Evolutionary conservation across 2,888 invertebrate genomes (phyloP).

Genomic region (Marronus borbonicus): DNA sequence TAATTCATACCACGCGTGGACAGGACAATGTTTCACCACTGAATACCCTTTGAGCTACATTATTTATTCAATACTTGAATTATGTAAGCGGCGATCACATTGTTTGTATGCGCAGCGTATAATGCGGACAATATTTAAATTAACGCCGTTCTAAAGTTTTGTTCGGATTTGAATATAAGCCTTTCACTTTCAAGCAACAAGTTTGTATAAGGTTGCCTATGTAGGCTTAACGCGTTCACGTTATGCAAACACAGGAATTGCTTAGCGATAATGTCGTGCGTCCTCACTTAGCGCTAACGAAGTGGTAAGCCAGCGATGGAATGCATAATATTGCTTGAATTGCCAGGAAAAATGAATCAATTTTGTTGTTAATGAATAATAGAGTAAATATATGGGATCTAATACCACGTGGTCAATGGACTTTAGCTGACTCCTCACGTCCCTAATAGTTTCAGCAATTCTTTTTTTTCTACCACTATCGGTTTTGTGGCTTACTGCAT

Average conservation of each 20-base stretch:
- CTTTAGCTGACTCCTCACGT: too few relatives aligned
- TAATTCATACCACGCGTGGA: constrained; percentile 6
- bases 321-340: too few relatives aligned
- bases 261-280: too few relatives aligned
- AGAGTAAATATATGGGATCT: too few relatives aligned
- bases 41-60: constrained; percentile 18
- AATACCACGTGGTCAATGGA: too few relatives aligned
- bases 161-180: not conserved
- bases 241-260: not conserved
- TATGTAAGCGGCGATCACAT: constrained; percentile 24
- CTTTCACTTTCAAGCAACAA: not conserved
- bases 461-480: too few relatives aligned
- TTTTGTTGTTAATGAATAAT: too few relatives aligned
- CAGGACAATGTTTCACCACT: constrained; percentile 12
- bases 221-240: not conserved
- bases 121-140: not conserved
- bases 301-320: too few relatives aligned
- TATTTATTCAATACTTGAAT: constrained; percentile 28
- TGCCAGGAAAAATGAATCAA: too few relatives aligned
- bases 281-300: too few relatives aligned
- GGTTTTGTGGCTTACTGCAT: too few relatives aligned
- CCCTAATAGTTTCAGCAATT: too few relatives aligned
- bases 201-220: not conserved
- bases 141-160: not conserved
- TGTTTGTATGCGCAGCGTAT: constrained; percentile 2